Evolutionary conservation across 2,888 invertebrate species (phyloP).

Genomic region (Hydrotaea diabolus): DNA sequence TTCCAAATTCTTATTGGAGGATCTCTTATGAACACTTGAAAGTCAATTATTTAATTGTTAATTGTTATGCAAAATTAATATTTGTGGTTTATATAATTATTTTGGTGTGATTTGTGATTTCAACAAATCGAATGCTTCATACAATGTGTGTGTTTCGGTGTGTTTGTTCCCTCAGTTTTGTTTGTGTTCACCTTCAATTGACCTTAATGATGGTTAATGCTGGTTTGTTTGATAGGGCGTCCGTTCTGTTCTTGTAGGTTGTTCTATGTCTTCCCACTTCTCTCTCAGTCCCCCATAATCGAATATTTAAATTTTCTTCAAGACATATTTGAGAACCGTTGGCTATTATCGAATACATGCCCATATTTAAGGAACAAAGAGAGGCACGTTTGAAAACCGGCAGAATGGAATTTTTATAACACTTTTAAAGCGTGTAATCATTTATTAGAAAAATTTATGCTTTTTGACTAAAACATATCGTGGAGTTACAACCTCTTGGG

Average conservation of each 20-base stretch:
- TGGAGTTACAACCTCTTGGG: too few relatives aligned
- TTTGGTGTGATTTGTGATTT: conserved; percentile 4
- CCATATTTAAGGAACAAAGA: too few relatives aligned
- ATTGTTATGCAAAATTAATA: not conserved
- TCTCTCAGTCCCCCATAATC: too few relatives aligned
- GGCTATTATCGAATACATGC: too few relatives aligned
- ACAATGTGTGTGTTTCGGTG: not conserved
- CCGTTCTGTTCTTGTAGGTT: not conserved
- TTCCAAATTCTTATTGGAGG: conserved; percentile 39
- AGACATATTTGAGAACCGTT: too few relatives aligned
- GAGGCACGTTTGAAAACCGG: too few relatives aligned
- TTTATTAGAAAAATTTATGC: too few relatives aligned
- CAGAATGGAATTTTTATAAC: too few relatives aligned
- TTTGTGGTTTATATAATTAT: not conserved
- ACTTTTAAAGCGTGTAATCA: too few relatives aligned
- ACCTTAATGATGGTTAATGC: conserved; percentile 67
- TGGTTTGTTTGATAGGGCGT: not conserved
- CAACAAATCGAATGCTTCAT: not conserved
- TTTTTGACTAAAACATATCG: too few relatives aligned
- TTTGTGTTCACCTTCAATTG: conserved; percentile 74
- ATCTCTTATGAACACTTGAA: not conserved
- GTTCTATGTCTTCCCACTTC: not conserved
- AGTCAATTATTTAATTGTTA: not conserved
- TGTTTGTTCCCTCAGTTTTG: conserved; percentile 25
- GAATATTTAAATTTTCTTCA: too few relatives aligned